Conservation (phyloP, 2,797 vertebrate genomes). For the Okamejei kenojei region DNA sequence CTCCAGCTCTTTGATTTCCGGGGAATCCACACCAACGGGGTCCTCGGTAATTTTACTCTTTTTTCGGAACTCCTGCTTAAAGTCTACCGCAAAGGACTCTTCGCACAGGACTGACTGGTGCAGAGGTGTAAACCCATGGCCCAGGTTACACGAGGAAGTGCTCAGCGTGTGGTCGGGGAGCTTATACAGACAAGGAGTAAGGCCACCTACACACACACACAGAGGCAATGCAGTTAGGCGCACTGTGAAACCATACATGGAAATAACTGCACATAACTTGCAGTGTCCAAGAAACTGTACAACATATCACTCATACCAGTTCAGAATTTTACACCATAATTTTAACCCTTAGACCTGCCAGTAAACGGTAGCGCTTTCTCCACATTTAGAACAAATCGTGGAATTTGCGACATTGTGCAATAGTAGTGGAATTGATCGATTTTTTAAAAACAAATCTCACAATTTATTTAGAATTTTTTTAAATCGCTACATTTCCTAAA, state of each 20-base stretch:
- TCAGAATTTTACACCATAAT: background rate
- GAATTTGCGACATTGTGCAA: background rate
- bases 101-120: slow-evolving; percentile 79
- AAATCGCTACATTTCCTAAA: background rate
- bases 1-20: slow-evolving; percentile 91
- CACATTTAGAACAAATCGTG: background rate
- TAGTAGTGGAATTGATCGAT: background rate
- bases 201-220: slow-evolving; percentile 63
- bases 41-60: slow-evolving; percentile 78
- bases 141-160: slow-evolving; percentile 69
- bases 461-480: background rate
- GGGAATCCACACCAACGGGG: slow-evolving; percentile 82
- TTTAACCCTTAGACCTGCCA: background rate
- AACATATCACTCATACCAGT: background rate
- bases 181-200: slow-evolving; percentile 88
- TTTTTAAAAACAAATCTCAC: background rate
- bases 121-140: slow-evolving; percentile 76
- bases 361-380: background rate
- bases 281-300: background rate
- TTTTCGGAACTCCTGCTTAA: slow-evolving; percentile 79
- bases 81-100: slow-evolving; percentile 64
- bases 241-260: background rate
- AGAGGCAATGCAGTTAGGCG: background rate
- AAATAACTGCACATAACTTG: background rate
- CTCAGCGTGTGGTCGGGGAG: slow-evolving; percentile 82